Evolutionary conservation across 1,140 invertebrate genomes (phyloP), one percentile per base, ranked within the genome.

Genomic region (Tetranychus urticae): DNA sequence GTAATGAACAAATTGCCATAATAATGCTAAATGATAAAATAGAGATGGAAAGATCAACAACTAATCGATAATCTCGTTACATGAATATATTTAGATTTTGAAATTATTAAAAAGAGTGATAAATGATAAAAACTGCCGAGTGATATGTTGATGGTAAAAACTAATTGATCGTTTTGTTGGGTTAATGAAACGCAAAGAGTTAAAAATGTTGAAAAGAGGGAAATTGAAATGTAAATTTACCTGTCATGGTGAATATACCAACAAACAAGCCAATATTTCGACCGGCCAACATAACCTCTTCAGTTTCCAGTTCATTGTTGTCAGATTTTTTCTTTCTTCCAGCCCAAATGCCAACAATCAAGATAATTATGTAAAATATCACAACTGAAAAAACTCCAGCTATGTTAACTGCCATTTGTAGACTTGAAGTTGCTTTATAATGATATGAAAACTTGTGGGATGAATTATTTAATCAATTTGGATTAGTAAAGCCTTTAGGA

Each of bases 221-320:
- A 23, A 23, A 23, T 23, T 23, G 23, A 23, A 23, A 23, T 23
- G 23, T 23, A 23, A 23, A 55, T 31, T 56, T 33, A 56, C 55
- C 55, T 72, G 92, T 97, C 92, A 97, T 97, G 14, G 92, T 97
- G 68, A 97, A 96, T 63, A 94, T 91, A 31, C 92, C 92, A 50
- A 97, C 91, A 67, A 97, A 87, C 3, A 93, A 76, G 4, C 92
- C 91, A 67, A 97, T 96, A 68, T 88, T 92, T 56, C 92, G 77
- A 1, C 91, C 91, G 0, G 92, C 92, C 66, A 97, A 72, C 90
- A 97, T 96, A 14, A 97, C 88, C 72, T 94, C 89, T 74, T 94
- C 90, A 35, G 75, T 77, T 69, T 92, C 71, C 4, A 67, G 62
- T 67, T 72, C 68, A 13, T 62, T 85, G 34, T 83, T 85, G 69